A percentile compares a stretch with the other conserved stretches of the same genome.
These are phyloP conservation scores for Sinosuthora webbiana DNA, from an alignment of 2,113 vertebrate species.

Conservation along the genomic window DNA sequence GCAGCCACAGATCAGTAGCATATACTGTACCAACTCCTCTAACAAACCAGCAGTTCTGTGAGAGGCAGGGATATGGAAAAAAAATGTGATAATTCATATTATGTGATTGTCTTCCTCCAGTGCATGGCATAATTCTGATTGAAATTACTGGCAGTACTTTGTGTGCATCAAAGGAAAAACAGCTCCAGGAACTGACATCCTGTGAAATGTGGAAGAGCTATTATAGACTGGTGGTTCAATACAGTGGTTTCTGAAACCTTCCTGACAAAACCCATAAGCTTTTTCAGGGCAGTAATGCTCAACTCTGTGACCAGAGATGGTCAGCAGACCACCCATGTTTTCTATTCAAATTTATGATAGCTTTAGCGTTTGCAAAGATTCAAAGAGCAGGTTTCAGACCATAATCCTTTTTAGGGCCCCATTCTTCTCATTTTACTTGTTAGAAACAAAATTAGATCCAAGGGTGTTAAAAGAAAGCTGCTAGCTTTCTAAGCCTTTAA, in stretches of 20 bases:
- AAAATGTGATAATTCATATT: background rate
- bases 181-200: constrained; percentile 61
- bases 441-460: constrained; percentile 6
- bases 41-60: background rate
- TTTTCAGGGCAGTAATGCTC: background rate
- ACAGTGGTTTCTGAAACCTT: constrained; percentile 59
- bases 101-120: constrained; percentile 19
- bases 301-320: background rate
- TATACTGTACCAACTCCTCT: background rate
- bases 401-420: background rate
- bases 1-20: background rate
- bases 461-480: background rate
- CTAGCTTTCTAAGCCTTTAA: background rate
- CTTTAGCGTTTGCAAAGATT: background rate
- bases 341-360: background rate
- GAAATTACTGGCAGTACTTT: constrained; percentile 59
- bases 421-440: background rate
- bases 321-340: background rate
- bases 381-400: background rate
- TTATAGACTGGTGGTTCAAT: constrained; percentile 53
- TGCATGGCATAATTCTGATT: constrained; percentile 29
- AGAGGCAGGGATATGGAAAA: background rate
- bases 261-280: constrained; percentile 13
- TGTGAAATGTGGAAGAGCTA: constrained; percentile 66
- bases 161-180: constrained; percentile 61